Evolutionary conservation across 2,113 vertebrate species (phyloP).

Genomic region (Embiotoca jacksoni): DNA sequence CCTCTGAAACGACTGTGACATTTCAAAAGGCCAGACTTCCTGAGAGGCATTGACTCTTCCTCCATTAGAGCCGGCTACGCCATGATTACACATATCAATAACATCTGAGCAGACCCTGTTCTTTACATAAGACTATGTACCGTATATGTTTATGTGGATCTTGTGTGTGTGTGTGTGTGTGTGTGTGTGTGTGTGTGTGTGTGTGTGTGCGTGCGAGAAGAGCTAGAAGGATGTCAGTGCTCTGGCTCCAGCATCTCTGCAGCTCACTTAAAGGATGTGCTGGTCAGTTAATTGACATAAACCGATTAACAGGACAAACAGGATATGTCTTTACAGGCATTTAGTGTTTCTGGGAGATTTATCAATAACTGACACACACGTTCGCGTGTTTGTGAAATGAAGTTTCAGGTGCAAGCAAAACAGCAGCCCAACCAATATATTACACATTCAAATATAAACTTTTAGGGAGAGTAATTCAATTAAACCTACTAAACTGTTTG

Average conservation of each 20-base stretch:
- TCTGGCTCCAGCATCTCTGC: slow-evolving; percentile 47
- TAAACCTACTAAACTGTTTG: background rate
- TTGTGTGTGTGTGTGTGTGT: background rate
- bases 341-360: slow-evolving; percentile 44
- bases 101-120: slow-evolving; percentile 61
- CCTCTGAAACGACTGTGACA: slow-evolving; percentile 75
- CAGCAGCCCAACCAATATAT: slow-evolving; percentile 3
- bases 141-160: slow-evolving; percentile 22
- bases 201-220: background rate
- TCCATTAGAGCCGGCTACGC: slow-evolving; percentile 66
- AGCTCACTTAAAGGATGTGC: slow-evolving; percentile 42
- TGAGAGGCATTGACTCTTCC: slow-evolving; percentile 73
- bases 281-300: slow-evolving; percentile 52
- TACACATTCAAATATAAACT: slow-evolving; percentile 19
- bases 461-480: background rate
- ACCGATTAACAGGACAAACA: slow-evolving; percentile 54
- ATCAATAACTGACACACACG: slow-evolving; percentile 29
- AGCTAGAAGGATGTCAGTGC: slow-evolving; percentile 49
- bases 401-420: slow-evolving; percentile 2
- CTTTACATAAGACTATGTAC: slow-evolving; percentile 45
- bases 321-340: slow-evolving; percentile 55
- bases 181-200: background rate
- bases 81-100: slow-evolving; percentile 76
- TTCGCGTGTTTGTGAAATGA: background rate
- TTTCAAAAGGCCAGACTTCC: slow-evolving; percentile 83